Evolutionary conservation across 2,888 invertebrate genomes (phyloP), one percentile per base, ranked within the genome.

Genomic region (Prosapia bicincta): DNA sequence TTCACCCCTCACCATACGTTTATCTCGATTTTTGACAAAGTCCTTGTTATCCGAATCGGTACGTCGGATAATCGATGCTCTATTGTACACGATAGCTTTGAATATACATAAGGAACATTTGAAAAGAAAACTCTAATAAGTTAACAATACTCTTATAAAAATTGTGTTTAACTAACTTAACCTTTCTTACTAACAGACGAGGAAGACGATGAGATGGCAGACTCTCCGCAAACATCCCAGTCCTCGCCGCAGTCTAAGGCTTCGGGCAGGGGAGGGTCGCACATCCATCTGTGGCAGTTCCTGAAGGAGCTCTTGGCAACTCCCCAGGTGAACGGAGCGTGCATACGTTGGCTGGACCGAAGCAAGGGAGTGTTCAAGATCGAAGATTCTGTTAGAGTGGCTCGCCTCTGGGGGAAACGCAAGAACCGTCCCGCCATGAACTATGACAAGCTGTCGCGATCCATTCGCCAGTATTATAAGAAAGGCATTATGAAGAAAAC

Each of bases 401-500:
- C 99, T n/a, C 90, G 94, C 81, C 90, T 98, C 74, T 99, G 99
- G 99, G 99, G 99, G 78, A 93, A 95, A 83, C 90, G 99, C 80
- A 99, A 99, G 87, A 99, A 99, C 87, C 90, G 99, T 10, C 98
- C 98, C 0, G 98, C 98, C 28, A 99, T 99, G 99, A 99, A 99
- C 88, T 99, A 99, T 87, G 99, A 99, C 88, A 99, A 99, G 85
- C 88, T 99, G 70, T 98, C 97, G 79, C 90, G 99, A 75, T 98
- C 98, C 81, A 97, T 99, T 84, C 88, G 99, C 72, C 99, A 99
- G 85, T 98, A 98, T 87, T 99, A 99, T 90, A 98, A 99, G 87
- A 99, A 99, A 86, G 98, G 98, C 75, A 98, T 99, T 85, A 97
- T 98, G 96, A 98, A 98, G 90, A 99, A 99, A 86, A 99, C 99